Evolutionary conservation across 2,888 invertebrate genomes (phyloP).

Genomic region (Epinotia brunnichana): DNA sequence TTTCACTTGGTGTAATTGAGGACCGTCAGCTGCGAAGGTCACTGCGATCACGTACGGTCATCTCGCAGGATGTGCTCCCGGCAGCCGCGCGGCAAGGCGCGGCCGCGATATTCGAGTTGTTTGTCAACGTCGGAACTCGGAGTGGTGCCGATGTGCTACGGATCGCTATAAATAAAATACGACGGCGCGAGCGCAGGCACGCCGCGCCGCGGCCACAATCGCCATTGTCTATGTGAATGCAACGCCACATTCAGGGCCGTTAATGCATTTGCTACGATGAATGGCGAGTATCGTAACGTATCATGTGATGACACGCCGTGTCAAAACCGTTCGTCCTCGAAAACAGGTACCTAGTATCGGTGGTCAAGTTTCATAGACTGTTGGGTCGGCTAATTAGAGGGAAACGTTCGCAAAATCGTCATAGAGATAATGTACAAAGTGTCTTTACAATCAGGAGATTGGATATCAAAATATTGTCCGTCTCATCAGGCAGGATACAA

Average conservation of each 20-base stretch:
- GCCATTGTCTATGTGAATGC: conserved; percentile 64
- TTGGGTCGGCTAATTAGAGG: conserved; percentile 23
- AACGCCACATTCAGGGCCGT: conserved; percentile 55
- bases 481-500: no score
- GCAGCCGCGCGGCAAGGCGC: conserved; percentile 27
- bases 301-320: conserved; percentile 47
- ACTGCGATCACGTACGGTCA: conserved; percentile 28
- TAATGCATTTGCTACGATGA: conserved; percentile 58
- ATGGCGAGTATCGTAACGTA: conserved; percentile 54
- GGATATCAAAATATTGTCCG: no score
- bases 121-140: conserved; percentile 71
- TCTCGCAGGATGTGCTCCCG: conserved; percentile 38
- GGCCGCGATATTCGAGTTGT: conserved; percentile 63
- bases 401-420: not conserved
- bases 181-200: conserved; percentile 56
- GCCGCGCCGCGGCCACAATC: conserved; percentile 57
- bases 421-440: no score
- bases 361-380: conserved; percentile 36
- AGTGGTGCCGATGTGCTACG: conserved; percentile 62
- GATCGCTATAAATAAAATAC: conserved; percentile 74
- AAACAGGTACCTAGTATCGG: conserved; percentile 24
- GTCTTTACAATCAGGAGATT: no score
- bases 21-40: conserved; percentile 21
- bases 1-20: conserved; percentile 11
- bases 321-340: conserved; percentile 25